Evolutionary conservation across 2,797 vertebrate species (phyloP).

Genomic region (Neosilurus hyrtlii): DNA sequence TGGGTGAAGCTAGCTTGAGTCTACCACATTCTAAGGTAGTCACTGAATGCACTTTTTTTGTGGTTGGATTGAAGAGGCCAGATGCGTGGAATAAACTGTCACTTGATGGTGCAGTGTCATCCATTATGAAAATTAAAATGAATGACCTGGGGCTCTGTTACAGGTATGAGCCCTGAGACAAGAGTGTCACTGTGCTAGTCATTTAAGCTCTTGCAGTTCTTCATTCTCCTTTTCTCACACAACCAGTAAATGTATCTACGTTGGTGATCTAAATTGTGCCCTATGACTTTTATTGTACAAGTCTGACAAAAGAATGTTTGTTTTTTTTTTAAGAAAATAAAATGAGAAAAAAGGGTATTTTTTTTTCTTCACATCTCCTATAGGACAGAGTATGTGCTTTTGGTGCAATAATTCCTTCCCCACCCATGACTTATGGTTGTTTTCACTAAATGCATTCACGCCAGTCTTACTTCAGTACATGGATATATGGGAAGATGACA

Average conservation of each 20-base stretch:
- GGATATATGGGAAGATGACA: neutral
- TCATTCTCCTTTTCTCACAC: conserved; percentile 1
- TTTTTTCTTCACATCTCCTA: neutral
- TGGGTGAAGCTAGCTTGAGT: no score
- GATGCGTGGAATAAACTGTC: no score
- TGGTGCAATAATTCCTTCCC: conserved; percentile 9
- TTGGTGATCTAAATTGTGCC: conserved; percentile 16
- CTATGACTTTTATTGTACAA: conserved; percentile 21
- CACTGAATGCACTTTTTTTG: no score
- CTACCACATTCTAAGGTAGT: no score
- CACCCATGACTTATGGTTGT: neutral
- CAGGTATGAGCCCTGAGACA: neutral
- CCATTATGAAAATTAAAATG: no score
- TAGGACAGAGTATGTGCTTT: conserved; percentile 15
- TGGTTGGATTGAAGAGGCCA: no score
- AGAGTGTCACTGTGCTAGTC: neutral
- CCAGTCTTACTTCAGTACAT: neutral
- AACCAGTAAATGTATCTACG: conserved; percentile 10
- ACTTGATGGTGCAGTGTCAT: no score
- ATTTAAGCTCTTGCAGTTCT: neutral
- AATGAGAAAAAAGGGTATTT: neutral
- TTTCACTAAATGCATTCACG: neutral
- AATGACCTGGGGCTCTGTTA: no score
- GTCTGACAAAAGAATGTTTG: conserved; percentile 19
- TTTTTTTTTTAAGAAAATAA: neutral